These are phyloP conservation scores for Drosophila kambysellisi DNA, from an alignment of 2,888 invertebrate genomes.

Conservation along the genomic window DNA sequence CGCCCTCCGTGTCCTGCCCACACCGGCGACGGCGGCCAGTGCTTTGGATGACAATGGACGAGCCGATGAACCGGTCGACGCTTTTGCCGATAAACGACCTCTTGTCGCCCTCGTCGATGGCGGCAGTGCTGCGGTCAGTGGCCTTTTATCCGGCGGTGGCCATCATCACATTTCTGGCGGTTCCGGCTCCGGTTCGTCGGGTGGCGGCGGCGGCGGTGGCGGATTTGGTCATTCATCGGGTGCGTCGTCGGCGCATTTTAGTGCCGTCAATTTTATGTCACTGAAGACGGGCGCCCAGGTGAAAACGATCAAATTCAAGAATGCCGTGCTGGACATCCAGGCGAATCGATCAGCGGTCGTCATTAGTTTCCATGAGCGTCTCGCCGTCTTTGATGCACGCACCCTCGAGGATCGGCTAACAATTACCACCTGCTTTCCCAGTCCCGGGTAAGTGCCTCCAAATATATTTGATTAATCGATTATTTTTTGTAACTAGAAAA, in stretches of 20 bases:
- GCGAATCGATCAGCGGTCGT: conserved; percentile 96
- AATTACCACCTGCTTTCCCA: conserved; percentile 95
- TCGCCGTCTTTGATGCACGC: conserved; percentile 95
- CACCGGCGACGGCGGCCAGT: conserved; percentile 87
- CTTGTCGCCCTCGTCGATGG: conserved; percentile 96
- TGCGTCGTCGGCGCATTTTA: conserved; percentile 88
- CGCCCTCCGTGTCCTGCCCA: conserved; percentile 93
- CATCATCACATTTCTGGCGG: conserved; percentile 6
- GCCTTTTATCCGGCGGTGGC: conserved; percentile 90
- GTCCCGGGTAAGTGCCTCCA: conserved; percentile 88
- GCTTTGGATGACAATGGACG: conserved; percentile 84
- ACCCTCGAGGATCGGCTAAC: conserved; percentile 94
- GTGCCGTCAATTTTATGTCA: conserved; percentile 93
- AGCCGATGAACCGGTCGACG: conserved; percentile 87
- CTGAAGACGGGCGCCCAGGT: conserved; percentile 86
- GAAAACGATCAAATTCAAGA: conserved; percentile 97
- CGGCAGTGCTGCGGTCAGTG: conserved; percentile 88
- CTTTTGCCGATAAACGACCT: conserved; percentile 92
- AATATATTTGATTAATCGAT: not conserved
- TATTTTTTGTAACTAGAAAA: too few relatives aligned
- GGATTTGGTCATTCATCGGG: conserved; percentile 31
- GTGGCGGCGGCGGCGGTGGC: conserved; percentile 87
- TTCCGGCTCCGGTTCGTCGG: conserved; percentile 87
- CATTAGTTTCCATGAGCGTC: conserved; percentile 94
- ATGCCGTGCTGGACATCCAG: conserved; percentile 93